Base-by-base conservation (phyloP, 2,888 invertebrate species). In the Drosophila barbarae region DNA sequence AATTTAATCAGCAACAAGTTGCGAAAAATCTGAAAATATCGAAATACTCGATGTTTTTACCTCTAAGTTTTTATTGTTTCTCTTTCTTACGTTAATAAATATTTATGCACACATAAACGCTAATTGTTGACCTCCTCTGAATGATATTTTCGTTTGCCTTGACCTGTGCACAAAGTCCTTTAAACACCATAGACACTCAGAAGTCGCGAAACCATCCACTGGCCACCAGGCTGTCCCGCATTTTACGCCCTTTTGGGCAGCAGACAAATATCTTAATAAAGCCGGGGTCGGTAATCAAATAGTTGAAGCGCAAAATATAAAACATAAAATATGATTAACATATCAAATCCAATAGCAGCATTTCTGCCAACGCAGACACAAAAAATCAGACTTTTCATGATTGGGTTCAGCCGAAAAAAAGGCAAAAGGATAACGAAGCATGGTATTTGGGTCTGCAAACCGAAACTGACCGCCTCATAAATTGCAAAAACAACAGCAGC, bases 241-340 rank as follows among this genome's bases (percentile, higher is more conserved):
- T 66, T 73, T 76, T 70, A 74, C 51, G 69, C 64, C 58, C 42
- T 57, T 65, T 73, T 60, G 49, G 65, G 21, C 69, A 65, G 61
- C 73, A 70, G 61, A 77, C 68, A 75, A 66, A 77, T 69, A 65
- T 63, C 72, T 57, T 52, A 52, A 59, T 67, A 36, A 67, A 51
- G 36, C 34, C 49, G 39, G 41, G 64, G 32, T 26, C 55, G 67
- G 50, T 55, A 50, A 76, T 79, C 83, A 76, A 74, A 73, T 68
- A 65, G 58, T 67, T 77, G 73, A 77, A 84, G 78, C 78, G 78
- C 67, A 73, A 74, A 80, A 82, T 76, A 78, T 71, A 72, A 82
- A 79, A 71, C 80, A 82, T 82, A 76, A 84, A 83, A 82, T 79
- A 84, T 82, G 85, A 84, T 78, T 84, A 78, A 81, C 73, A 81